Evolutionary conservation across 2,113 vertebrate species (phyloP), one percentile per base, ranked within the genome.

Genomic region (Physeter macrocephalus): DNA sequence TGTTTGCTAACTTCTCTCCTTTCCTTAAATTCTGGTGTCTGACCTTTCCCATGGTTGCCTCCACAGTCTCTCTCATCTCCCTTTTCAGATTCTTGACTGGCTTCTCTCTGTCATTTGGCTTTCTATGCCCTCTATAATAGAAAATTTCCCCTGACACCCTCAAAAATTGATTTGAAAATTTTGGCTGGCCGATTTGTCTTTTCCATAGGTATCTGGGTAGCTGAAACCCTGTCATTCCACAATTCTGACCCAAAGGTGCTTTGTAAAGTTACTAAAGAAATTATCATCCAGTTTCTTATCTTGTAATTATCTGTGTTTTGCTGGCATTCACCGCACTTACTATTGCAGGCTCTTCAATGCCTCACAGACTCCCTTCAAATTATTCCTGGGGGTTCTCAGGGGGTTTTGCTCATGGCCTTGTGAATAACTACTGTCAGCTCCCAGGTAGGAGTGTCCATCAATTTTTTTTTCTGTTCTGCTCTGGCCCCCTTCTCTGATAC

Each of bases 101-200:
- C 27, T 96, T 97, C 57, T 80, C 23, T 97, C 61, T 93, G 64
- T 88, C 54, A 57, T 90, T 93, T 86, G 81, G 54, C 85, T 91
- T 93, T 93, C 41, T 83, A 49, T 93, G 46, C 52, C 15, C 91
- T 91, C 23, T 39, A 1, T 3, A 71, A 41, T 72, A 74, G 82
- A 93, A 88, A 88, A 92, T 89, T 74, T 82, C 41, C 31, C 82
- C 75, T 20, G 25, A 67, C 23, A 72, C 39, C 8, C 25, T 94
- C 39, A 81, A 86, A 95, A 82, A 15, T 27, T 25, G 54, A 93
- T 80, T 41, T 57, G n/a, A 81, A 90, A 78, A 61, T 57, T 66
- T 72, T 52, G 66, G 25, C 54, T 67, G 80, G 46, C 75, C 7
- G 1, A 25, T 62, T 74, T 90, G 3, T 69, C 77, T 80, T 88